Base-by-base conservation (phyloP, 2,113 vertebrate species). In the Turdus rufiventris region DNA sequence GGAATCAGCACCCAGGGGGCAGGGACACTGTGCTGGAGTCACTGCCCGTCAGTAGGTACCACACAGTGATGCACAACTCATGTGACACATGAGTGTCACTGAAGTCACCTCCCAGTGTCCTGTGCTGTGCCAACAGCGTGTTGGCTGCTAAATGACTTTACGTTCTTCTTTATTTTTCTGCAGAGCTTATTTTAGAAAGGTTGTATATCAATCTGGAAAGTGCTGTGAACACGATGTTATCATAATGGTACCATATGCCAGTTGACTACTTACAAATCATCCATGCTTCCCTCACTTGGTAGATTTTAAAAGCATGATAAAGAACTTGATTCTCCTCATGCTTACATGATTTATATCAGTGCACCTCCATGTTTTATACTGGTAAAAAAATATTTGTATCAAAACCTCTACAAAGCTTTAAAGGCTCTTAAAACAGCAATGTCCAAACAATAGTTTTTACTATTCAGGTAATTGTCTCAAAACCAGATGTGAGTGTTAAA, bases 231-330 rank as follows among this genome's bases (percentile, higher is more conserved):
- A 97, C 93, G 95, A 95, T 96, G 96, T 94, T 97, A 96, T 97
- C 93, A 96, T 96, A 96, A 96, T 93, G 94, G 94, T 96, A 95
- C 96, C 96, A 97, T 96, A 97, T 97, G 95, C 96, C 96, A 94
- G 93, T 94, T 81, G 82, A 93, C 95, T 97, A 91, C 95, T 97
- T 97, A 96, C 95, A 97, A 97, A 96, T 97, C 95, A 96, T 93
- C 95, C 88, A 90, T 85, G 93, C 91, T 95, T 91, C 94, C 76
- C 85, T 91, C 88, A 58, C 85, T 95, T 67, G 65, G 74, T 79
- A 88, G 91, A 95, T 97, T 96, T 91, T 95, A 77, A 93, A 96
- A 93, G 78, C 90, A 61, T 71, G 88, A 95, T 96, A 96, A 94
- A 97, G 89, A 88, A 89, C 71, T 60, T 83, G 58, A 95, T 85